Conservation (phyloP, 1,140 invertebrate genomes). For the Drosophila obscura region DNA sequence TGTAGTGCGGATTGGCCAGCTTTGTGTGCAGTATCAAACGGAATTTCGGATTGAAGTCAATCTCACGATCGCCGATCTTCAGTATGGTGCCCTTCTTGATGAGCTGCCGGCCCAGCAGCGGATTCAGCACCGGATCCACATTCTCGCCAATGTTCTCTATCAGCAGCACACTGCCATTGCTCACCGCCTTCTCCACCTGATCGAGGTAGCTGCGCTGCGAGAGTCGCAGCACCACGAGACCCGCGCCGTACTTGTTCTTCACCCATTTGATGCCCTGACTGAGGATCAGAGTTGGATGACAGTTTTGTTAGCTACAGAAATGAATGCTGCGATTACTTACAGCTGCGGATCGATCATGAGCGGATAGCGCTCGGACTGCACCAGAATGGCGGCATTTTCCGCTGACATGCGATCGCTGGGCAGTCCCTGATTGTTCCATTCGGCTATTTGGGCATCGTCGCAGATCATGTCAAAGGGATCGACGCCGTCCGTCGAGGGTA, state of each 20-base stretch:
- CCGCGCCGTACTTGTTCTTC: constrained; percentile 90
- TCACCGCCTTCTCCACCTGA: constrained; percentile 91
- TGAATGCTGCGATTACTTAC: constrained; percentile 64
- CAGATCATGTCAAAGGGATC: constrained; percentile 93
- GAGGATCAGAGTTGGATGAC: neutral
- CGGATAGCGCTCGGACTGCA: constrained; percentile 95
- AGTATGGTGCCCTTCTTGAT: constrained; percentile 92
- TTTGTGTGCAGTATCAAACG: constrained; percentile 96
- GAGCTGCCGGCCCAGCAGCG: constrained; percentile 93
- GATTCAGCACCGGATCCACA: constrained; percentile 95
- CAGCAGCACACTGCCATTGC: constrained; percentile 89
- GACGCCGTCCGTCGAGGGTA: constrained; percentile 90
- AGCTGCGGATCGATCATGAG: constrained; percentile 97
- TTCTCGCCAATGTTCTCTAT: constrained; percentile 96
- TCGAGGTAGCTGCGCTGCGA: constrained; percentile 94
- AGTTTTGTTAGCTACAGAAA: neutral
- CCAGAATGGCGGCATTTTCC: constrained; percentile 96
- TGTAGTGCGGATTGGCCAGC: constrained; percentile 97
- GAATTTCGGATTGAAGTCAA: constrained; percentile 94
- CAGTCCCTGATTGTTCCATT: constrained; percentile 97
- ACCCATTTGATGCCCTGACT: constrained; percentile 98
- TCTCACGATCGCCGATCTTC: constrained; percentile 95
- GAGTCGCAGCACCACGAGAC: constrained; percentile 90
- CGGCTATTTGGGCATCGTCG: constrained; percentile 95
- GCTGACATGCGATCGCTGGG: constrained; percentile 96